phyloP scores from a whole-genome alignment of 2,113 vertebrate species.

The Vanacampus margaritifer region DNA sequence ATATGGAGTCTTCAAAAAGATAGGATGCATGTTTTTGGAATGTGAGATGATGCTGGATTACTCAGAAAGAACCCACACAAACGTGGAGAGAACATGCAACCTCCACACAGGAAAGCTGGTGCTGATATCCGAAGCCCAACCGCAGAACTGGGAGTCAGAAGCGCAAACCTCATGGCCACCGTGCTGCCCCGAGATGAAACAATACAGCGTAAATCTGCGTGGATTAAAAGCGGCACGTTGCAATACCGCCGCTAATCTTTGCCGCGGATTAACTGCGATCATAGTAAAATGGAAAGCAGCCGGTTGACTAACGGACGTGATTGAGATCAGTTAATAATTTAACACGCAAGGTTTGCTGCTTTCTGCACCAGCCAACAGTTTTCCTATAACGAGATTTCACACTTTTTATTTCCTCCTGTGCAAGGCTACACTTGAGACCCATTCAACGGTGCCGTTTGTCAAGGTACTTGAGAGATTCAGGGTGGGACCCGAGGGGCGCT shows the following conservation, averaged over 20 bases:
- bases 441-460: slow-evolving; percentile 14
- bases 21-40: too few species aligned
- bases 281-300: slow-evolving; percentile 36
- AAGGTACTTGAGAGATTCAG: slow-evolving; percentile 21
- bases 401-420: background rate
- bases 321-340: slow-evolving; percentile 36
- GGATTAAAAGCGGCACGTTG: slow-evolving; percentile 63
- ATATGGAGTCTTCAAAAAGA: too few species aligned
- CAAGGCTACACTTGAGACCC: slow-evolving; percentile 7
- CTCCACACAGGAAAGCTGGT: background rate
- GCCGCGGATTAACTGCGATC: slow-evolving; percentile 54
- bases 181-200: slow-evolving; percentile 27
- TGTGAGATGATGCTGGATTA: too few species aligned
- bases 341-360: slow-evolving; percentile 27
- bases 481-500: slow-evolving; percentile 13
- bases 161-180: background rate
- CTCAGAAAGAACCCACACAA: too few species aligned
- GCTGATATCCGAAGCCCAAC: background rate
- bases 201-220: slow-evolving; percentile 53
- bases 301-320: slow-evolving; percentile 50
- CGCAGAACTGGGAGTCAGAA: background rate
- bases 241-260: slow-evolving; percentile 54
- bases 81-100: too few species aligned
- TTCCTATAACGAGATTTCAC: background rate
- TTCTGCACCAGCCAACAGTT: slow-evolving; percentile 7